These are phyloP conservation scores for Labeo catla DNA, from an alignment of 2,113 vertebrate genomes.

Conservation along the genomic window DNA sequence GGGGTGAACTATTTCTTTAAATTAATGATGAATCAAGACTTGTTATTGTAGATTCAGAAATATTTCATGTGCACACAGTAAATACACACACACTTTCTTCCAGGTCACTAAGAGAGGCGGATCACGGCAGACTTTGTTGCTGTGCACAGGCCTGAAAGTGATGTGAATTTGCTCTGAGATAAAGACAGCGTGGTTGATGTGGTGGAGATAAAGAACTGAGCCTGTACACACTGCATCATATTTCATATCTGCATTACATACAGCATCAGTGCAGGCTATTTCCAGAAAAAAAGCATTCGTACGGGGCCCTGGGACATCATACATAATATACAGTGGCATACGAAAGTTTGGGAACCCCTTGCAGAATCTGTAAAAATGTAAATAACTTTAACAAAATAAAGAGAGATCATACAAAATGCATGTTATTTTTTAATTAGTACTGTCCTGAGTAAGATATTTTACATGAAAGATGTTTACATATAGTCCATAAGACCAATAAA, in stretches of 20 bases:
- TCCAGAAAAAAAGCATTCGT: neutral
- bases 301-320: neutral
- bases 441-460: too few relatives aligned
- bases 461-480: too few relatives aligned
- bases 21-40: neutral
- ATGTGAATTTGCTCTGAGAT: conserved; percentile 63
- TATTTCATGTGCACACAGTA: conserved; percentile 12
- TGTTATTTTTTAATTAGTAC: too few relatives aligned
- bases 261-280: neutral
- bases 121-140: conserved; percentile 49
- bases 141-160: conserved; percentile 56
- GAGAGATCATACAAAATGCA: too few relatives aligned
- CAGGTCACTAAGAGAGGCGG: conserved; percentile 26
- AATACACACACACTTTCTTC: conserved; percentile 4
- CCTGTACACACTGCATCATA: neutral
- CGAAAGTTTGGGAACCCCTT: too few relatives aligned
- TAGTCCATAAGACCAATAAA: too few relatives aligned
- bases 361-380: too few relatives aligned
- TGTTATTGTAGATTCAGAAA: conserved; percentile 40
- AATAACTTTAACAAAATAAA: too few relatives aligned
- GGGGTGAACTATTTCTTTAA: neutral
- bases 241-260: neutral
- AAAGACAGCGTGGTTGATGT: conserved; percentile 46
- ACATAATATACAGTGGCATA: neutral
- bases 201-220: conserved; percentile 38